Conservation (phyloP, 2,113 vertebrate genomes). For the Grus americana region DNA sequence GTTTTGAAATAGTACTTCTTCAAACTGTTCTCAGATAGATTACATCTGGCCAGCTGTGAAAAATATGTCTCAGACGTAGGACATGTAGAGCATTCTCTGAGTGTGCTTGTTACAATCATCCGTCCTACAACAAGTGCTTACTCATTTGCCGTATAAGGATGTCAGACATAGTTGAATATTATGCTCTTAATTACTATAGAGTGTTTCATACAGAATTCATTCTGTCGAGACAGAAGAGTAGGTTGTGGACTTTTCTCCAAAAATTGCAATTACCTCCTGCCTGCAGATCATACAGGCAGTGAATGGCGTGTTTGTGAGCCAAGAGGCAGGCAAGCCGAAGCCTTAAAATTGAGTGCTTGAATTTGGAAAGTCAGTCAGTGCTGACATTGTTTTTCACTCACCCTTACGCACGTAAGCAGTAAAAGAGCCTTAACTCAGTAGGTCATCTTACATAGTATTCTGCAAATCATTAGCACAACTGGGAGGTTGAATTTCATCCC, state of each 20-base stretch:
- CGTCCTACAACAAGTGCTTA: background rate
- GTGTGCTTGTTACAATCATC: background rate
- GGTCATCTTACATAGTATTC: background rate
- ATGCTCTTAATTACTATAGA: background rate
- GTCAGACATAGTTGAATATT: background rate
- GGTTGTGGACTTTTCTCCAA: background rate
- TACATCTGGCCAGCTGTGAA: slow-evolving; percentile 13
- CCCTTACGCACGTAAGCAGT: accelerated
- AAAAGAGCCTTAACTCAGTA: background rate
- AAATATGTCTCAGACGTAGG: background rate
- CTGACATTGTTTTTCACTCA: background rate
- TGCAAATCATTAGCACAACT: background rate
- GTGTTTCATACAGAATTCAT: background rate
- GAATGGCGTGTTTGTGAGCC: background rate
- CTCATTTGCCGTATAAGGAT: background rate
- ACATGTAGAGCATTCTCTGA: background rate
- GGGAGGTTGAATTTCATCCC: background rate
- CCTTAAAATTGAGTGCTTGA: background rate
- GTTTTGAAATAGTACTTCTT: background rate
- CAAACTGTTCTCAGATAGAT: background rate
- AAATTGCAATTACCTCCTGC: background rate
- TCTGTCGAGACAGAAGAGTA: background rate
- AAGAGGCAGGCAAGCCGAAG: background rate
- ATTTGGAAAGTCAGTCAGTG: background rate
- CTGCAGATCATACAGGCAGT: background rate